phyloP scores from a whole-genome alignment of 2,797 vertebrate species.

The Chaenodraco wilsoni region DNA sequence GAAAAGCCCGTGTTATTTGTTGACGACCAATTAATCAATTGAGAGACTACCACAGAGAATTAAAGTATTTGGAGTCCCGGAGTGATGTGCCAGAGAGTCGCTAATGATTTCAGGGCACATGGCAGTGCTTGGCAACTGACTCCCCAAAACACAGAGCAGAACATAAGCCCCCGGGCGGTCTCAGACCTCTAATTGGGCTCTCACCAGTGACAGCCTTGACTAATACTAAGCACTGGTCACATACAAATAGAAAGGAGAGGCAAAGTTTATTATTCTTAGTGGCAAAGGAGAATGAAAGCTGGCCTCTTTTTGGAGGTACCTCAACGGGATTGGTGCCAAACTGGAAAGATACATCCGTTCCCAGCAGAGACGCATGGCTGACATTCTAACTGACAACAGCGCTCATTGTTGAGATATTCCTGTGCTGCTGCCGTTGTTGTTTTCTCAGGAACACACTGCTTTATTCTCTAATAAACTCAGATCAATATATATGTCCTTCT shows the following conservation, averaged over 20 bases:
- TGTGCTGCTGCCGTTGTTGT: constrained; percentile 37
- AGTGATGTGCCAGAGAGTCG: constrained; percentile 72
- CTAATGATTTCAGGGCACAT: constrained; percentile 77
- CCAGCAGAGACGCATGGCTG: constrained; percentile 54
- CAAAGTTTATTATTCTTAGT: constrained; percentile 69
- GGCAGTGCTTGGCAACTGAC: constrained; percentile 76
- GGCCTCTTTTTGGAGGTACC: constrained; percentile 56
- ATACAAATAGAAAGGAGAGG: constrained; percentile 56
- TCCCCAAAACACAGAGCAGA: constrained; percentile 68
- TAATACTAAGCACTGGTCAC: constrained; percentile 62
- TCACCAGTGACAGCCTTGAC: constrained; percentile 64
- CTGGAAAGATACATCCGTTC: constrained; percentile 56
- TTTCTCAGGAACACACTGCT: constrained; percentile 38
- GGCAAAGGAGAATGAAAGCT: constrained; percentile 58
- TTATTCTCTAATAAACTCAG: constrained; percentile 40
- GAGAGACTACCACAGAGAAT: constrained; percentile 70
- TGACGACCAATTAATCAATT: constrained; percentile 77
- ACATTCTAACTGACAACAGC: constrained; percentile 50
- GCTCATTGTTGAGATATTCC: constrained; percentile 55
- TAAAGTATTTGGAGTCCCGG: constrained; percentile 66
- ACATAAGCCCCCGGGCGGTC: constrained; percentile 63
- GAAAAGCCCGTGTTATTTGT: constrained; percentile 69
- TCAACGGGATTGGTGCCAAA: constrained; percentile 48
- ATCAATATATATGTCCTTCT: constrained; percentile 47
- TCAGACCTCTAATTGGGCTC: constrained; percentile 76